Evolutionary conservation across 2,797 vertebrate genomes (phyloP).

Genomic region (Naso thynnoides): DNA sequence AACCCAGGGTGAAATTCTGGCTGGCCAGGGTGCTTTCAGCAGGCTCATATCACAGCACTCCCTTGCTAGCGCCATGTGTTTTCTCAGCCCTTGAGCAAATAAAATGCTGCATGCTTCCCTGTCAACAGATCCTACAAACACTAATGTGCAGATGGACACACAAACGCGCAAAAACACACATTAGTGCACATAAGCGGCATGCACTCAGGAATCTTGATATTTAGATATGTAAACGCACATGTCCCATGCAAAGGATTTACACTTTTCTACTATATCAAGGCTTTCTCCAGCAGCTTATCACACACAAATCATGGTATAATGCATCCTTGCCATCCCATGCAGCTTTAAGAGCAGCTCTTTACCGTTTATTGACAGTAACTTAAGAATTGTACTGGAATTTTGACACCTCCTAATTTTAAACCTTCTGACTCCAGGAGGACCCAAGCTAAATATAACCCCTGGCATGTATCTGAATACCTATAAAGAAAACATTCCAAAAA

Average conservation of each 20-base stretch:
- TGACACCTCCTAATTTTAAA: conserved; percentile 88
- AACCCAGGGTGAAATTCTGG: conserved; percentile 51
- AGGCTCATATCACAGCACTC: conserved; percentile 71
- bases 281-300: conserved; percentile 61
- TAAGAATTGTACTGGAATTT: conserved; percentile 84
- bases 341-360: conserved; percentile 79
- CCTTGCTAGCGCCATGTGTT: conserved; percentile 68
- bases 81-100: conserved; percentile 79
- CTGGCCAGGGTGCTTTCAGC: conserved; percentile 74
- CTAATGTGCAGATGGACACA: conserved; percentile 69
- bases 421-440: conserved; percentile 81
- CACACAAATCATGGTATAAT: conserved; percentile 59
- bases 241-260: conserved; percentile 66
- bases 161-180: conserved; percentile 50
- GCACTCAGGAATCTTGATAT: conserved; percentile 53
- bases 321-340: conserved; percentile 44
- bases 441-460: conserved; percentile 81
- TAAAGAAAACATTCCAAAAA: conserved; percentile 81
- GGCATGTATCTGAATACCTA: conserved; percentile 80
- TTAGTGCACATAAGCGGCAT: conserved; percentile 24
- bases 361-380: conserved; percentile 85
- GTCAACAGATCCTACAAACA: conserved; percentile 82
- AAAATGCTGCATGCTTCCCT: conserved; percentile 82
- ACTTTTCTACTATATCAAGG: conserved; percentile 59
- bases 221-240: conserved; percentile 58